Evolutionary conservation across 2,797 vertebrate species (phyloP), one percentile per base, ranked within the genome.

Genomic region (Scleropages formosus): DNA sequence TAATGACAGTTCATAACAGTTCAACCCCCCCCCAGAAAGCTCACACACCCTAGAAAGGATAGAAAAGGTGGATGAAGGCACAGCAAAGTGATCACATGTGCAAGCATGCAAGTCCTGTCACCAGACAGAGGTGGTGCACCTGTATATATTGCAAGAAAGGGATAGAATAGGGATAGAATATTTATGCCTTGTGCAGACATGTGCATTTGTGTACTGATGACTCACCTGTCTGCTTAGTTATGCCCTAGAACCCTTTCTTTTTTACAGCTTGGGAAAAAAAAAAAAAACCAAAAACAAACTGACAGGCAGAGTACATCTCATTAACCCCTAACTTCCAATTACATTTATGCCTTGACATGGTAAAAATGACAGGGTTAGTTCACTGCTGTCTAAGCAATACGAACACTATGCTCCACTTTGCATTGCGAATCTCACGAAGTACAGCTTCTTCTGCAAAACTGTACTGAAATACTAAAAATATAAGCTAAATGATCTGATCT

Each of bases 41-140:
- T n/a, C n/a, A n/a, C n/a, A n/a, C n/a, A n/a, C n/a, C n/a, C n/a
- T n/a, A n/a, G n/a, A n/a, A n/a, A n/a, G n/a, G n/a, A n/a, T n/a
- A n/a, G n/a, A n/a, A n/a, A n/a, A 58, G 4, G 15, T 59, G 26
- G 16, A n/a, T 18, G 0, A 18, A n/a, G 15, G 18, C 18, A 7
- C 58, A 60, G 58, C 18, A 59, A 60, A 16, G 26, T 72, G 56
- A 72, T 58, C 56, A 44, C 26, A 3, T 44, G 27, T 56, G 56
- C 18, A 39, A 72, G 72, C 39, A 67, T 22, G 70, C 56, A 80
- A 58, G 27, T n/a, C 12, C n/a, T 72, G 44, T 75, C 77, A 72
- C 22, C 53, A 79, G 72, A 75, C 72, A 79, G 77, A 83, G 79
- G 73, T 58, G 70, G 73, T n/a, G 58, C 70, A 75, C 76, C 76